Base-by-base conservation (phyloP, 2,113 vertebrate genomes). In the Gallinago undulata region DNA sequence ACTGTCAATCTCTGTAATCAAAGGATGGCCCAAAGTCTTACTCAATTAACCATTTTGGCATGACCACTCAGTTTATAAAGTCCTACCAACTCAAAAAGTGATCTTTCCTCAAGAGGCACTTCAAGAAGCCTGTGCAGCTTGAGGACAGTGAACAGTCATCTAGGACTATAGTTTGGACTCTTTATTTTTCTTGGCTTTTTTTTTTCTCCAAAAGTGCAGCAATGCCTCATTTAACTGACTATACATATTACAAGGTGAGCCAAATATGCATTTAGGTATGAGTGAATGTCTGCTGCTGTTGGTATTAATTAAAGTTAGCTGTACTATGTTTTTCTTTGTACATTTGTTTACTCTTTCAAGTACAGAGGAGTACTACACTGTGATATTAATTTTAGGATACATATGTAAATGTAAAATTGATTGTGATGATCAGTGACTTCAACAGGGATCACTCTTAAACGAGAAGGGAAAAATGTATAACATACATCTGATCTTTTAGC, bases 21-120 rank as follows among this genome's bases (percentile, higher is more conserved):
- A 98, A 98, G 98, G 95, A 97, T 97, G 97, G 91, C 93, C 96
- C 96, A 79, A 89, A 96, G 90, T 98, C 97, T 96, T 96, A 95
- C 84, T 97, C 98, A 98, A 98, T 98, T 98, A 98, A 96, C 96
- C 97, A 94, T 98, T 98, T 98, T 97, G 97, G 97, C 95, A 96
- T 97, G 96, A 85, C 95, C 97, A 96, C 96, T 95, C 79, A 43
- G 95, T 92, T 97, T 98, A 98, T 98, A 98, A 97, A 98, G 96
- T 84, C 62, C 57, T 87, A 83, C 89, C 83, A 95, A 93, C 94
- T 95, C 95, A 95, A 92, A 94, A 96, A 68, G 37, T 37, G 62
- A 53, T 93, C 84, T 94, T 17, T 92, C 94, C 94, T 95, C 63
- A 92, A 92, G 72, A 89, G 63, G 31, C 33, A 35, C 37, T 90